Evolutionary conservation across 2,113 vertebrate species (phyloP), one percentile per base, ranked within the genome.

Genomic region (Rhegmatorhina hoffmannsi): DNA sequence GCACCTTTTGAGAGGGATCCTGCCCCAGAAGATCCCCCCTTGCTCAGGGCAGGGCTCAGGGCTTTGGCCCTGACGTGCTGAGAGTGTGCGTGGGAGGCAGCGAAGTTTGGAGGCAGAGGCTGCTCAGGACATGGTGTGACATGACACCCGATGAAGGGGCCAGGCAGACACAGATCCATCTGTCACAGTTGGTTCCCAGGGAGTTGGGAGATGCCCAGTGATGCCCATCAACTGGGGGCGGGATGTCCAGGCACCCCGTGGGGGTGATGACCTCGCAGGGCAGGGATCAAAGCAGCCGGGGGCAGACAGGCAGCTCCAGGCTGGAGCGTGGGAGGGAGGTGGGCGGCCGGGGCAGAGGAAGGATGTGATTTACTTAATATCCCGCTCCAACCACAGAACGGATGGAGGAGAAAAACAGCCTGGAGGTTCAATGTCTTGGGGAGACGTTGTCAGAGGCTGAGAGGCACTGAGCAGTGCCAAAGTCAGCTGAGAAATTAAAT

Each of bases 361-460:
- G 62, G 86, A 64, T 84, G 78, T 44, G 87, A 87, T 91, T 82
- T 92, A 82, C 81, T 63, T 15, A 68, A 73, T 34, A 79, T 80
- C 36, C 68, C 4, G 0, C 78, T 74, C 77, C 43, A 16, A 28
- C 46, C 20, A 3, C 13, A 3, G 84, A 82, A 78, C 2, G 23
- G 70, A 62, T 83, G 59, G 59, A 89, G 67, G 50, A 95, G 86
- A 88, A 92, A 93, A 95, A 95, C 68, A 94, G 66, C 94, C 78
- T 7, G 14, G 31, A 81, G 89, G 43, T 31, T 92, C 14, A 2
- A 52, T 46, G 1, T 78, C 66, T 68, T 47, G 36, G 12, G 58
- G 60, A 95, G 77, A 75, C 0, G 4, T 34, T 93, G 84, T 63
- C 68, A 87, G 93, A 64, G 90, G 64, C 67, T 6, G 6, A 82